Base-by-base conservation (phyloP, 2,888 invertebrate genomes). In the Ptycholaimellus sp. region DNA sequence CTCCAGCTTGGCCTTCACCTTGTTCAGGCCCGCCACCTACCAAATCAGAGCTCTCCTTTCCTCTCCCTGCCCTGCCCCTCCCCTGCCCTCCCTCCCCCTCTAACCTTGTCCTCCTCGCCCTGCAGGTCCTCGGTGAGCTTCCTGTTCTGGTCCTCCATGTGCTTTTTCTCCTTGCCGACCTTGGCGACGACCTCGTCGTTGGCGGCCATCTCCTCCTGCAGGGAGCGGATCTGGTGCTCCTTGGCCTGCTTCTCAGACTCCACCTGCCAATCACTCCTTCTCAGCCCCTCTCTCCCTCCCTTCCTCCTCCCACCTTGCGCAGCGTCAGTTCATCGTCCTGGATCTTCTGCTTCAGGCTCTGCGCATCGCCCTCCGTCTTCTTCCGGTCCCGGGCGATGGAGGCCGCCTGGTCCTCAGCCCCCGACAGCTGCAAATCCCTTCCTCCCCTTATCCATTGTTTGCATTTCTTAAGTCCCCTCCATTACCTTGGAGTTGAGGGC, bases 151-250 rank as follows among this genome's bases (percentile, higher is more conserved):
- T 96, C 93, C 46, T 90, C 85, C 35, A 83, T 75, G 64, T 79
- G 72, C 67, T 93, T 96, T 78, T 90, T 90, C 63, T 93, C 93
- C 68, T 93, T 93, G 44, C 48, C 51, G 33, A 54, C 28, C 41
- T 53, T 56, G 14, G 49, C 46, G 29, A 57, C 49, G 1, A 51
- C 46, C 31, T 56, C 57, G 36, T 56, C 58, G 36, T 54, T 53
- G 64, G 53, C 42, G 13, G 45, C 45, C 70, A 96, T 93, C 68
- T 96, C 93, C 39, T 56, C 58, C 42, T 57, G 51, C 11, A 52
- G 39, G 13, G 44, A 46, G 28, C 49, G 49, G 36, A 58, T 49
- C 45, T 54, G 52, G 40, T 58, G 54, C 40, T 58, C 59, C 35
- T 52, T 49, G 16, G 50, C 45, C 38, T 48, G 51, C 40, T 56